Base-by-base conservation (phyloP, 2,797 vertebrate species). In the Tokudaia tokunoshimensis region DNA sequence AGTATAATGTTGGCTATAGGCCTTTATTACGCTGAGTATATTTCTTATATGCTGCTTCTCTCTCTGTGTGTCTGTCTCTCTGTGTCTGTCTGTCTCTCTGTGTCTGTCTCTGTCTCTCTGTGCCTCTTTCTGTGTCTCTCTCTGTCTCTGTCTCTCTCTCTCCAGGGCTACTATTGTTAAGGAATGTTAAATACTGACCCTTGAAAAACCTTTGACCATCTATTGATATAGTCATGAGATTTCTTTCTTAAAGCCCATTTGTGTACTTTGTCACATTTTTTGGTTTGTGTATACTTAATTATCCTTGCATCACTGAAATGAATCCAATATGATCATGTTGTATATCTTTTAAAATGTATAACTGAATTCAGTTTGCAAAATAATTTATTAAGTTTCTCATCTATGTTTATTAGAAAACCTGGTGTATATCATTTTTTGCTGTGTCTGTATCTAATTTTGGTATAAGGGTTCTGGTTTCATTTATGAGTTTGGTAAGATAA, bases 31-130 rank as follows among this genome's bases (percentile, higher is more conserved):
- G 34, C 31, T 55, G 31, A 86, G 7, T 24, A 15, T 70, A 47
- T 85, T n/a, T 65, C 22, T 26, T 11, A 3, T 65, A 34, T 65
- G 26, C 26, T 31, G 22, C 31, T 6, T 80, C 50, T n/a, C 3
- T 82, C 24, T 44, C 2, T 19, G 7, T 44, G 0, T n/a, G 3
- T 82, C 4, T 17, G 6, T 41, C 0, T 41, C 13, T 63, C 3
- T 83, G 6, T 44, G 1, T 67, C 41, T 63, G 31, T 14, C 26
- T 67, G 10, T 47, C 20, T 13, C 14, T 14, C 2, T 13, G 17
- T 34, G 4, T 26, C 3, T 26, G 2, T 80, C 19, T 59, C 1
- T 14, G 11, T 22, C 1, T 59, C 9, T 37, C 1, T 14, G 2
- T 13, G 29, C 22, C 7, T 24, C 5, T 29, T 0, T 47, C 26